A percentile compares a stretch with the other conserved stretches of the same genome.
These are phyloP conservation scores for Mylabris sibirica DNA, from an alignment of 2,888 invertebrate species.

Conservation along the genomic window DNA sequence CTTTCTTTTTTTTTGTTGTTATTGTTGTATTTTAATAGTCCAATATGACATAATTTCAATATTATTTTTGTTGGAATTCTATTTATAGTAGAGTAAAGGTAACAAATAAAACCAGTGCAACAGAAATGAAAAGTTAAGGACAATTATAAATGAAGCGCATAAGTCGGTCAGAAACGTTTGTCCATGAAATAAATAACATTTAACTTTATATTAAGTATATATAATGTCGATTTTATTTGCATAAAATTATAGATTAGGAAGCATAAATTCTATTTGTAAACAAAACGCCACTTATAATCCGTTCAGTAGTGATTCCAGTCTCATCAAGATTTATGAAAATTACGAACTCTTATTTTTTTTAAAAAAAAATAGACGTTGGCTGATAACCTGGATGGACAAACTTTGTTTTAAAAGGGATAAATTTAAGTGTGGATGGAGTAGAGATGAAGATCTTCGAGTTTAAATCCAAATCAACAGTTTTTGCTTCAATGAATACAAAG, in stretches of 20 bases:
- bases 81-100: background rate
- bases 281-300: background rate
- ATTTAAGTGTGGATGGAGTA: too few relatives aligned
- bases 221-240: conserved; percentile 20
- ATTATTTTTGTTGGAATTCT: background rate
- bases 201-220: background rate
- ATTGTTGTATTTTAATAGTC: background rate
- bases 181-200: conserved; percentile 24
- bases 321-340: too few relatives aligned
- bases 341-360: too few relatives aligned
- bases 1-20: too few relatives aligned
- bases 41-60: background rate
- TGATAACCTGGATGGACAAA: too few relatives aligned
- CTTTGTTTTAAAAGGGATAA: too few relatives aligned
- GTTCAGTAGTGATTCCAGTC: background rate
- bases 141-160: conserved; percentile 14
- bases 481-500: too few relatives aligned
- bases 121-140: conserved; percentile 11
- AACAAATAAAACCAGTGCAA: conserved; percentile 7
- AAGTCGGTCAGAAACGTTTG: conserved; percentile 26
- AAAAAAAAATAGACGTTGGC: too few relatives aligned
- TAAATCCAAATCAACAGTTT: too few relatives aligned
- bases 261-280: conserved; percentile 12
- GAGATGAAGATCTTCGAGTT: too few relatives aligned
- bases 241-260: conserved; percentile 29